Evolutionary conservation across 37 sponge, comb jelly and placozoan species (phyloP), one percentile per base, ranked within the genome.

Genomic region (Beroe ovata): DNA sequence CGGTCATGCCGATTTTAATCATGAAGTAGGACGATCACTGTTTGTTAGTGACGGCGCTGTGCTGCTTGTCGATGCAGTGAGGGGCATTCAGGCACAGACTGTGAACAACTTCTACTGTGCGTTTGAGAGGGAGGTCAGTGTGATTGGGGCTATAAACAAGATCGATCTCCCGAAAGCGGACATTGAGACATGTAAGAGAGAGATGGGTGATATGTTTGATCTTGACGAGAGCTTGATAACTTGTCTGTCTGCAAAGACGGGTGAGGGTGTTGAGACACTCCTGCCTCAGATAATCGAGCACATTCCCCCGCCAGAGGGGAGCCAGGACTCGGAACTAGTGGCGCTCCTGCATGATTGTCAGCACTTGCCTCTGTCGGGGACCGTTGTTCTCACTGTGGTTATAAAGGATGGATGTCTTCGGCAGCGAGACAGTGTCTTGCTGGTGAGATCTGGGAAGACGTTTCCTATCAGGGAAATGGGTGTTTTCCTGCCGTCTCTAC

Each of bases 31-130:
- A 1, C 71, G 98, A 16, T 94, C 98, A 29, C 88, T 97, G 64
- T 89, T 94, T 21, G 95, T 96, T 4, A 95, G 95, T 89, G 92
- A 97, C 33, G 98, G 98, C 32, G 95, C 91, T 0, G 36, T 97
- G 18, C 72, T 97, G 84, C 60, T 97, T 26, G 95, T 97, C 19
- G 98, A 97, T 93, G 98, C 95, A 0, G 33, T 64, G 8, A 77
- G 95, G 94, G 98, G 98, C 60, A 93, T 97, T 0, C 95, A 97
- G 38, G 98, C 98, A 60, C 98, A 97, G 60, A 97, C 95, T 28
- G 95, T 97, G 23, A 93, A 94, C 58, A 95, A 95, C 54, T 95
- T 92, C 62, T 64, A 92, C 42, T 64, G 93, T 22, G 91, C 98
- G 23, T 64, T 77, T 59, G 95, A 95, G 22, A 91, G 92, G 11